A percentile compares a stretch with the other conserved stretches of the same genome.
Evolutionary conservation across 2,888 invertebrate species (phyloP).

Genomic region (Tipula lateralis): DNA sequence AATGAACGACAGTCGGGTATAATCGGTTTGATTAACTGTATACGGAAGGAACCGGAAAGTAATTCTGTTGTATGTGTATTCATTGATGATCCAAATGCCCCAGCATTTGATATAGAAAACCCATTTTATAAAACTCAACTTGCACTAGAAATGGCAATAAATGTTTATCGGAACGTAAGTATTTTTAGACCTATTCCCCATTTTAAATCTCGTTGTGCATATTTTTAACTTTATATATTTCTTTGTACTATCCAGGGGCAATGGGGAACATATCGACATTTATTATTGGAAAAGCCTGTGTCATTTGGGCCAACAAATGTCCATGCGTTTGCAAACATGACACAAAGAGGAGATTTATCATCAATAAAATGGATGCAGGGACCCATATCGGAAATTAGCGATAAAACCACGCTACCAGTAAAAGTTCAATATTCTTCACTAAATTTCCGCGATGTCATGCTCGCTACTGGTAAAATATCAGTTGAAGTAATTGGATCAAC

Average conservation of each 20-base stretch:
- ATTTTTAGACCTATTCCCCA: no score
- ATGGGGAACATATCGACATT: slow-evolving; percentile 78
- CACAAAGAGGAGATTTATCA: slow-evolving; percentile 81
- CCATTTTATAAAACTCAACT: slow-evolving; percentile 63
- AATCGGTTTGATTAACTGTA: slow-evolving; percentile 82
- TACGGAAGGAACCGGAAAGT: slow-evolving; percentile 75
- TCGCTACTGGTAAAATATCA: slow-evolving; percentile 83
- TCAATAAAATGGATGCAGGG: slow-evolving; percentile 80
- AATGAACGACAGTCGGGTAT: slow-evolving; percentile 70
- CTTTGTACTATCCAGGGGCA: slow-evolving; percentile 36
- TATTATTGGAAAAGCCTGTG: slow-evolving; percentile 55
- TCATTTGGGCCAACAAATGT: slow-evolving; percentile 49
- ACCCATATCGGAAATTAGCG: slow-evolving; percentile 50
- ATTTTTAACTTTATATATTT: no score
- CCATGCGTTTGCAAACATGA: slow-evolving; percentile 73
- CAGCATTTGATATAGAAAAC: slow-evolving; percentile 59
- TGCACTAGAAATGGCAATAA: slow-evolving; percentile 70
- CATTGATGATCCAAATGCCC: slow-evolving; percentile 59
- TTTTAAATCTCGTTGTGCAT: no score
- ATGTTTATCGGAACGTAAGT: slow-evolving; percentile 59
- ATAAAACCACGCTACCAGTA: slow-evolving; percentile 41
- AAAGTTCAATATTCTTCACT: slow-evolving; percentile 68
- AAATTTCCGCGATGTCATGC: slow-evolving; percentile 94
- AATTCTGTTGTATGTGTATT: slow-evolving; percentile 59
- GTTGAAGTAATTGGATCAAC: slow-evolving; percentile 71